Conservation (phyloP, 2,113 vertebrate species). For the Turdus rufiventris region DNA sequence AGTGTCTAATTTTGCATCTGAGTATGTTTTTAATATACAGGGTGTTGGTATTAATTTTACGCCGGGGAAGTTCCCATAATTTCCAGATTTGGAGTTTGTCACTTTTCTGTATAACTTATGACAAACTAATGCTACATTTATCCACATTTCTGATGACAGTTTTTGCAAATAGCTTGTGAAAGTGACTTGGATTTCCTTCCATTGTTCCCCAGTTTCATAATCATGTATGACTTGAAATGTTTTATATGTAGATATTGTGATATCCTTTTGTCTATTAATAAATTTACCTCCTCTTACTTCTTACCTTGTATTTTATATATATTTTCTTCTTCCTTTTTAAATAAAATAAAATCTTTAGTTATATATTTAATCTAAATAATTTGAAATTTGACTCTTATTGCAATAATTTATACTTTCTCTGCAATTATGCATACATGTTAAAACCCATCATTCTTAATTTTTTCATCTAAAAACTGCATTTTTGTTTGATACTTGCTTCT, state of each 20-base stretch:
- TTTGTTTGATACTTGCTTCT: neutral
- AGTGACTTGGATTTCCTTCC: neutral
- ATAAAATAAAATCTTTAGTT: neutral
- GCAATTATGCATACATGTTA: neutral
- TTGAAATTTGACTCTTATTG: neutral
- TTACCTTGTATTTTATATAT: neutral
- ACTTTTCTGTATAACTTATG: neutral
- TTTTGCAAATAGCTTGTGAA: neutral
- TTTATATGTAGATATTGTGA: neutral
- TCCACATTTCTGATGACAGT: neutral
- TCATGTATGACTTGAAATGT: accelerated
- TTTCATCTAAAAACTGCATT: neutral
- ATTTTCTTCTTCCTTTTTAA: neutral
- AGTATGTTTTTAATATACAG: neutral
- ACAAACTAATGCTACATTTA: neutral
- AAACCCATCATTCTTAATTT: neutral
- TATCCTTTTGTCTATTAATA: neutral
- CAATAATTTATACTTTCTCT: neutral
- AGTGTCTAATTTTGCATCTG: neutral
- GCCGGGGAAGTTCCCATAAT: neutral
- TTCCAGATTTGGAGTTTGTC: neutral
- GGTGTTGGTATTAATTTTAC: neutral
- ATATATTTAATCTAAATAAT: neutral
- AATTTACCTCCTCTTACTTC: neutral
- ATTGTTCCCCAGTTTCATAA: neutral